These are phyloP conservation scores for Diabrotica undecimpunctata DNA, from an alignment of 1,140 invertebrate species.

Conservation along the genomic window DNA sequence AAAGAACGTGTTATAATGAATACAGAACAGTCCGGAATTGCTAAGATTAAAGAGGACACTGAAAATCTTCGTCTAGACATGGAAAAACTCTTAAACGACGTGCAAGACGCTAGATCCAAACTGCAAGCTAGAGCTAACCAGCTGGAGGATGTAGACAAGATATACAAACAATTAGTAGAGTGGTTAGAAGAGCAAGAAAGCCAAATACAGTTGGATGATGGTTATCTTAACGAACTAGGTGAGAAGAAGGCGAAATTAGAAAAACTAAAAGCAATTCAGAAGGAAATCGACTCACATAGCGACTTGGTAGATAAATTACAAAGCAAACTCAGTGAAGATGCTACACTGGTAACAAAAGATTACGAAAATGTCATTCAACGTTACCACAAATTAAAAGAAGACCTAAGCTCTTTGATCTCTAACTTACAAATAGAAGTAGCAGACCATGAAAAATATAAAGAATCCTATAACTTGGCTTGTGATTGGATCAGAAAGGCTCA, in stretches of 20 bases:
- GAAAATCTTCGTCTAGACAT: constrained; percentile 84
- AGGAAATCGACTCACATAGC: constrained; percentile 72
- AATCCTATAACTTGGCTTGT: constrained; percentile 73
- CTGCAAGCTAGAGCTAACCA: constrained; percentile 66
- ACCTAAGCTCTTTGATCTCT: constrained; percentile 61
- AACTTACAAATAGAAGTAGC: constrained; percentile 77
- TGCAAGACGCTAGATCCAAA: constrained; percentile 73
- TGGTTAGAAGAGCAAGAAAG: constrained; percentile 83
- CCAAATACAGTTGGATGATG: constrained; percentile 71
- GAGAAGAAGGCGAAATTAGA: constrained; percentile 86
- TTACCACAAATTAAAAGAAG: constrained; percentile 65
- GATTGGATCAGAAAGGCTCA: constrained; percentile 85
- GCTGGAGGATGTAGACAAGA: constrained; percentile 82
- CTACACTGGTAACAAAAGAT: constrained; percentile 61
- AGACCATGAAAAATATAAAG: constrained; percentile 82
- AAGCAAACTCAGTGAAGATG: constrained; percentile 61
- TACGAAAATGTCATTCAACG: constrained; percentile 67
- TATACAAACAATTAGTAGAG: constrained; percentile 71
- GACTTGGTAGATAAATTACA: constrained; percentile 73
- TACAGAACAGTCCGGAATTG: constrained; percentile 79
- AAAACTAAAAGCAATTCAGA: constrained; percentile 72
- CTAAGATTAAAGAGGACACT: constrained; percentile 85
- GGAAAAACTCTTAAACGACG: constrained; percentile 76
- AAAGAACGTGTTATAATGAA: constrained; percentile 91
- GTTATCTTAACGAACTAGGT: constrained; percentile 75